Evolutionary conservation across 2,888 invertebrate genomes (phyloP), one percentile per base, ranked within the genome.

Genomic region (Drosophila sordidula): DNA sequence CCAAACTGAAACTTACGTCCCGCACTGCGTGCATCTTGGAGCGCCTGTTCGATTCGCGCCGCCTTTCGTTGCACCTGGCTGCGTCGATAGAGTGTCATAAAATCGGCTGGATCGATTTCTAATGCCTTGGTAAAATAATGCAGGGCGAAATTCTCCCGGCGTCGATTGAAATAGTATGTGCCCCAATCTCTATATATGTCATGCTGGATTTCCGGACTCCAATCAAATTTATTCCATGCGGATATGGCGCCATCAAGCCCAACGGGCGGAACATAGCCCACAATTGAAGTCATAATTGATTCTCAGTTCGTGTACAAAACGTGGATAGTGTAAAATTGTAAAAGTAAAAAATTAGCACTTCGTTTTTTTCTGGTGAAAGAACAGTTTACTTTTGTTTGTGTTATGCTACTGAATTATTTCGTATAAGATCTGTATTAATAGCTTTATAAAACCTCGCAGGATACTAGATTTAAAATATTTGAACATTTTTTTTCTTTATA

Each of bases 171-270:
- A 46, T 90, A 92, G 58, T 90, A 91, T 0, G 82, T 72, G 3
- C 91, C 91, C 91, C 91, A 91, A 32, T 91, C 91, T 5, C 89
- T 80, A 14, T 90, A 92, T 14, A 92, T 89, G n/a, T 86, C 58
- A 64, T 90, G 91, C n/a, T 89, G 81, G 3, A 90, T 79, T 41
- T 91, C 90, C 0, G 78, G 75, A 11, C 71, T 75, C 83, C 90
- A 89, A 11, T 87, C 87, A 6, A 91, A 75, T 22, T 80, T 85
- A 16, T 81, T 70, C 91, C 91, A 91, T 18, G 74, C 66, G 0
- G 79, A 71, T 4, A 72, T 1, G 3, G 64, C 11, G 14, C 34
- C 59, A 0, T 70, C 86, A 1, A 38, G 0, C 11, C 22, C n/a
- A 12, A 6, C 0, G 0, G 14, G 0, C 6, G 68, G 65, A 0